Evolutionary conservation across 2,888 invertebrate species (phyloP).

Genomic region (Drosophila siamana): DNA sequence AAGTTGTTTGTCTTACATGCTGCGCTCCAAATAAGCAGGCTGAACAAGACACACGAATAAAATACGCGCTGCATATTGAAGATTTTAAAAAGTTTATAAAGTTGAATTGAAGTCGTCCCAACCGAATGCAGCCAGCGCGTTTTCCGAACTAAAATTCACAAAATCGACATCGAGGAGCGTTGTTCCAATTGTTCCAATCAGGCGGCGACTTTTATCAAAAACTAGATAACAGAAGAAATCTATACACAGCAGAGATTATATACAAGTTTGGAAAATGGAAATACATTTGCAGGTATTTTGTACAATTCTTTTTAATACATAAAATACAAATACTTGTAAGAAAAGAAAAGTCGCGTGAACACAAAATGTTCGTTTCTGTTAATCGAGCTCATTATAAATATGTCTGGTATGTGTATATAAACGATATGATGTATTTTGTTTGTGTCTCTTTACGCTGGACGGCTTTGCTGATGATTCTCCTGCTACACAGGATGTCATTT

Average conservation of each 20-base stretch:
- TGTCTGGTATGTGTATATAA: conserved; percentile 4
- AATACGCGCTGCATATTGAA: conserved; percentile 26
- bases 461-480: conserved; percentile 3
- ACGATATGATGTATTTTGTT: conserved; percentile 10
- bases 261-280: not conserved
- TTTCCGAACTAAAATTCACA: conserved; percentile 43
- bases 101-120: conserved; percentile 20
- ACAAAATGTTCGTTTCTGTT: conserved; percentile 14
- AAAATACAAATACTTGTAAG: conserved; percentile 31
- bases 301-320: conserved; percentile 39
- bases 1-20: conserved; percentile 44
- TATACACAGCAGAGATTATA: conserved; percentile 3
- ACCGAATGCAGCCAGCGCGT: conserved; percentile 41
- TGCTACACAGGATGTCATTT: not conserved
- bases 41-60: conserved; percentile 24
- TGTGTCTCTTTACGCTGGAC: conserved; percentile 4
- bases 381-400: conserved; percentile 22
- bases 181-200: conserved; percentile 67
- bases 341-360: conserved; percentile 14
- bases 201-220: conserved; percentile 29
- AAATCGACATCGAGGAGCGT: conserved; percentile 20
- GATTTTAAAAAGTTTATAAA: not conserved
- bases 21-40: conserved; percentile 30
- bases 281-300: conserved; percentile 38
- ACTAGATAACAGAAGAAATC: conserved; percentile 48